A percentile compares a stretch with the other conserved stretches of the same genome.
These are phyloP conservation scores for Sisyra terminalis DNA, from an alignment of 2,888 invertebrate species.

Conservation along the genomic window DNA sequence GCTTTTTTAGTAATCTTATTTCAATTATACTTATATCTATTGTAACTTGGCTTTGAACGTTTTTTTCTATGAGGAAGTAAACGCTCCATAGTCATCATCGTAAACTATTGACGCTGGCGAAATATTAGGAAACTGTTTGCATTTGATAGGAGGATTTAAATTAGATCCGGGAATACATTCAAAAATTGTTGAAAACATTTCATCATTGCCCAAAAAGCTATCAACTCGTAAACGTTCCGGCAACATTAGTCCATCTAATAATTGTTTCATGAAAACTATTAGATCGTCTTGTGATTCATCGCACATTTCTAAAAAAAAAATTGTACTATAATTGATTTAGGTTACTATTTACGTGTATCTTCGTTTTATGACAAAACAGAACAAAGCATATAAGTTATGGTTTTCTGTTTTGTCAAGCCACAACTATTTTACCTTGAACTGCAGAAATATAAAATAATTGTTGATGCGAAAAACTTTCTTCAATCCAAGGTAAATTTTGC, in stretches of 20 bases:
- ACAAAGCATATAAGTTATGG: too few relatives aligned
- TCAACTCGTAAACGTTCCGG: background rate
- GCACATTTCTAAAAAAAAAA: conserved; percentile 3
- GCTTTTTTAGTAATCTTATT: too few relatives aligned
- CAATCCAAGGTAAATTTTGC: background rate
- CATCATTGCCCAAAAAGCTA: background rate
- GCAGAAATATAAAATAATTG: conserved; percentile 2
- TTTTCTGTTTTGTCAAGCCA: too few relatives aligned
- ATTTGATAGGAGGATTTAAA: background rate
- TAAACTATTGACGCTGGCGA: background rate
- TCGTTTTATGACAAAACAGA: too few relatives aligned
- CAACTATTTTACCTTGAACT: conserved; percentile 2
- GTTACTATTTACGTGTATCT: too few relatives aligned
- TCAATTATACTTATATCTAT: too few relatives aligned
- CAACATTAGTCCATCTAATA: background rate
- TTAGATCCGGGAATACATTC: background rate
- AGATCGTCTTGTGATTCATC: background rate
- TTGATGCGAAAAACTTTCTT: background rate
- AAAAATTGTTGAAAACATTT: background rate
- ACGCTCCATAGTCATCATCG: background rate
- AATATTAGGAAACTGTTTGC: background rate
- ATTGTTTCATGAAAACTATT: background rate
- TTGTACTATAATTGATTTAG: too few relatives aligned
- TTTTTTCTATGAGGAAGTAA: background rate
- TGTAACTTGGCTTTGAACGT: too few relatives aligned